These are phyloP conservation scores for Anthopleura xanthogrammica DNA, from an alignment of 92 coral and sea anemone genomes.

Conservation along the genomic window DNA sequence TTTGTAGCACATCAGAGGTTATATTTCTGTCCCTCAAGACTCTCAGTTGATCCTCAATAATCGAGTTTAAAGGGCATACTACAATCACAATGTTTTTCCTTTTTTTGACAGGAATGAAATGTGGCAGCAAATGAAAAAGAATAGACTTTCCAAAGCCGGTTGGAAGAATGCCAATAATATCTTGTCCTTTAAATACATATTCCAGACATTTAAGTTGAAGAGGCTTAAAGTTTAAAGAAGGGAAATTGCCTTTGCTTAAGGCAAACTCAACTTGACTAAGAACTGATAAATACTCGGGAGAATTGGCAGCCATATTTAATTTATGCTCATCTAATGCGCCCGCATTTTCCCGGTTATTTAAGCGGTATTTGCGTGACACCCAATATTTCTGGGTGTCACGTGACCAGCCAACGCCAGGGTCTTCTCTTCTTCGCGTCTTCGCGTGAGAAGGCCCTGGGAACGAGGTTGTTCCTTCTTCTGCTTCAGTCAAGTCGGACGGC, in stretches of 20 bases:
- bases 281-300: conserved; percentile 39
- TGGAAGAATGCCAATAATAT: conserved; percentile 51
- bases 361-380: neutral
- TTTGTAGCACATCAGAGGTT: conserved; percentile 58
- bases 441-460: conserved; percentile 9
- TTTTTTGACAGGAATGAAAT: conserved; percentile 54
- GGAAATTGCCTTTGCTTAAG: conserved; percentile 52
- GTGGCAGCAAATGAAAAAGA: conserved; percentile 62
- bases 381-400: neutral
- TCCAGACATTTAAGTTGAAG: conserved; percentile 61
- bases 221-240: conserved; percentile 48
- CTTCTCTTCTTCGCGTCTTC: conserved; percentile 14
- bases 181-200: conserved; percentile 51
- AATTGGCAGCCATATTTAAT: neutral
- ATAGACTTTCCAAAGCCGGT: conserved; percentile 70
- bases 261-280: conserved; percentile 52
- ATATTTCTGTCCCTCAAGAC: conserved; percentile 42
- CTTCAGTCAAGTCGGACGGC: too few relatives aligned
- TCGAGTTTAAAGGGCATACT: conserved; percentile 64
- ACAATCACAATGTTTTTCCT: conserved; percentile 56
- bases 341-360: neutral
- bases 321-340: neutral
- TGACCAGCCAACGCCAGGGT: conserved; percentile 18
- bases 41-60: conserved; percentile 63
- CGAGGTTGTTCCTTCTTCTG: neutral